Percentiles rank a stretch among this genome's conserved stretches.
Evolutionary conservation across 2,797 vertebrate genomes (phyloP).

Genomic region (Syngnathus acus): DNA sequence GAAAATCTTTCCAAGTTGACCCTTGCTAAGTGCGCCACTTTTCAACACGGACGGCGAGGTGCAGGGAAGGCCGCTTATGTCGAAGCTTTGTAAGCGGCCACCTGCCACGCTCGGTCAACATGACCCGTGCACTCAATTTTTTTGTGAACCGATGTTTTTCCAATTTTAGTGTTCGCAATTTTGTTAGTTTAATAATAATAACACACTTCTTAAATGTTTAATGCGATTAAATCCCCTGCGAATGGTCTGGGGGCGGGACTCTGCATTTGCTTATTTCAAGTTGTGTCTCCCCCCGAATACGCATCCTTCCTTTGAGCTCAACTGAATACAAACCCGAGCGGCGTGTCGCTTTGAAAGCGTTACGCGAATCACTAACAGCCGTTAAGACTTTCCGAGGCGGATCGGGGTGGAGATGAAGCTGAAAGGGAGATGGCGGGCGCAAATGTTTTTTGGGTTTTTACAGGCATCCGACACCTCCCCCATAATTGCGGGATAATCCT

Average conservation of each 20-base stretch:
- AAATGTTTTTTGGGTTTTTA: constrained; percentile 52
- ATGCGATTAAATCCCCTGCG: too few relatives aligned
- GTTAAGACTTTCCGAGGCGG: constrained; percentile 55
- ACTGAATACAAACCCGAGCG: constrained; percentile 20
- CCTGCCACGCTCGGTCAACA: constrained; percentile 36
- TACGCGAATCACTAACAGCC: constrained; percentile 58
- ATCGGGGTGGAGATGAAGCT: constrained; percentile 56
- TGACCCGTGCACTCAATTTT: not conserved
- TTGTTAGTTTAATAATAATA: too few relatives aligned
- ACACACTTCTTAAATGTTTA: too few relatives aligned
- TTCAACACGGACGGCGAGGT: not conserved
- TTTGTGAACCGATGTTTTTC: not conserved
- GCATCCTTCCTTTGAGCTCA: not conserved
- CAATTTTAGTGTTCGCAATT: too few relatives aligned
- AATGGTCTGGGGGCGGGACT: too few relatives aligned
- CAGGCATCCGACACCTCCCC: constrained; percentile 58
- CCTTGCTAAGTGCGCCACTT: too few relatives aligned
- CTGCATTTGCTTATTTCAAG: not conserved
- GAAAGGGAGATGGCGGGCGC: constrained; percentile 43
- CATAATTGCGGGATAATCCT: constrained; percentile 59
- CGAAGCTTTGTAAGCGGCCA: constrained; percentile 46
- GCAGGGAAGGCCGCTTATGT: constrained; percentile 12
- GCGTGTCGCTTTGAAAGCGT: constrained; percentile 55
- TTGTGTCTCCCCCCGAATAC: not conserved
- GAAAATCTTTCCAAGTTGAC: too few relatives aligned